Percentiles rank a stretch among this genome's conserved stretches.
Conservation (phyloP, 2,113 vertebrate species). For the Dipodomys stephensi region DNA sequence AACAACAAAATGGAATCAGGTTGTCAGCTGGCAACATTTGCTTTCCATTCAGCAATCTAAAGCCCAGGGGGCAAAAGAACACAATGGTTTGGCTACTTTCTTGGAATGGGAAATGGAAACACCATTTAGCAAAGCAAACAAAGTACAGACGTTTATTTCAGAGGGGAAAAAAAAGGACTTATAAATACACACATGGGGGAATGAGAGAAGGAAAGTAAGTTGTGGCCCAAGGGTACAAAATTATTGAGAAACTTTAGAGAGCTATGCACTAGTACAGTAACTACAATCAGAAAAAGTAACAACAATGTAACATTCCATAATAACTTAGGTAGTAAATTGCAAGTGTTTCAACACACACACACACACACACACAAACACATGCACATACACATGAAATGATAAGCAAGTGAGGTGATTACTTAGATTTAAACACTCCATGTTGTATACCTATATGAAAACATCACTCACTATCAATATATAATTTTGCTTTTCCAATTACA, state of each 20-base stretch:
- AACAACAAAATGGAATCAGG: conserved; percentile 28
- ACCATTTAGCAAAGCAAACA: conserved; percentile 42
- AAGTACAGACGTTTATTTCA: not conserved
- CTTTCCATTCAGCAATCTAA: conserved; percentile 58
- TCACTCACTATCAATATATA: not conserved
- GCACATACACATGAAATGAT: not conserved
- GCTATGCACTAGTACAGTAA: not conserved
- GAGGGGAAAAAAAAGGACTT: not conserved
- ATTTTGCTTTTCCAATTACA: conserved; percentile 1
- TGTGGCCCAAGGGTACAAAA: not conserved
- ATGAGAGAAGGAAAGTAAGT: not conserved
- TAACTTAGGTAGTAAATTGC: not conserved
- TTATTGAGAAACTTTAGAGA: not conserved
- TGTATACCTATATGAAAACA: not conserved
- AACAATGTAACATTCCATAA: not conserved
- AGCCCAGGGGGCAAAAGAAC: conserved; percentile 63
- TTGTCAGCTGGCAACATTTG: conserved; percentile 37
- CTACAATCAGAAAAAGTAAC: not conserved
- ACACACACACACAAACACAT: too few relatives aligned
- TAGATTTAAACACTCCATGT: not conserved
- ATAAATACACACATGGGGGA: not conserved
- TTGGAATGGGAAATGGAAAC: conserved; percentile 64
- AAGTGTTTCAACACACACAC: not conserved
- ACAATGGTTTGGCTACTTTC: conserved; percentile 69
- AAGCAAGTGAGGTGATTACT: not conserved